phyloP scores from a whole-genome alignment of 2,888 invertebrate genomes.

The Leptinotarsa haldemani region DNA sequence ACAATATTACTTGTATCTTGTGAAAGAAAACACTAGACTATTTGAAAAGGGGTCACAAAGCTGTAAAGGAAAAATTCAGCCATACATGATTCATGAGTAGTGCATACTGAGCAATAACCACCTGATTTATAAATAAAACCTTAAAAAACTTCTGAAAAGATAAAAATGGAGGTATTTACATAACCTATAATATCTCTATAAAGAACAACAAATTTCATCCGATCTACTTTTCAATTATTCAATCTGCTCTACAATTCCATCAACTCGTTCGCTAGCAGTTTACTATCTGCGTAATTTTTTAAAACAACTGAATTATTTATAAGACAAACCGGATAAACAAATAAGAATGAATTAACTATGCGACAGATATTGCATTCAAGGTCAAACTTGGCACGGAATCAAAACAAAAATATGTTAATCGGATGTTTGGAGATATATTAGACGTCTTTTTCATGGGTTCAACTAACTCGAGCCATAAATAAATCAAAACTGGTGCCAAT shows the following conservation, averaged over 20 bases:
- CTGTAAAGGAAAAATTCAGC: too few relatives aligned
- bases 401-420: slow-evolving; percentile 19
- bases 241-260: slow-evolving; percentile 1
- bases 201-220: too few relatives aligned
- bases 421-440: slow-evolving; percentile 12
- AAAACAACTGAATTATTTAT: slow-evolving; percentile 19
- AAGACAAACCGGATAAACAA: slow-evolving; percentile 8
- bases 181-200: too few relatives aligned
- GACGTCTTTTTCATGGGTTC: slow-evolving; percentile 10
- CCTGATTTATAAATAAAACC: too few relatives aligned
- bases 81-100: too few relatives aligned
- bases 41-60: too few relatives aligned
- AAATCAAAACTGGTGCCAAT: slow-evolving; percentile 11
- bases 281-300: slow-evolving; percentile 3
- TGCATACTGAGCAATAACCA: too few relatives aligned
- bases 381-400: not conserved
- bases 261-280: not conserved
- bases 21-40: too few relatives aligned
- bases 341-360: slow-evolving; percentile 8
- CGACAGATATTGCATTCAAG: slow-evolving; percentile 17
- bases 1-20: too few relatives aligned
- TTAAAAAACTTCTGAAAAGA: too few relatives aligned
- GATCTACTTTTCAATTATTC: not conserved
- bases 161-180: not conserved
- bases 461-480: not conserved